phyloP scores from a whole-genome alignment of 2,797 vertebrate genomes.

The Leontopithecus rosalia region DNA sequence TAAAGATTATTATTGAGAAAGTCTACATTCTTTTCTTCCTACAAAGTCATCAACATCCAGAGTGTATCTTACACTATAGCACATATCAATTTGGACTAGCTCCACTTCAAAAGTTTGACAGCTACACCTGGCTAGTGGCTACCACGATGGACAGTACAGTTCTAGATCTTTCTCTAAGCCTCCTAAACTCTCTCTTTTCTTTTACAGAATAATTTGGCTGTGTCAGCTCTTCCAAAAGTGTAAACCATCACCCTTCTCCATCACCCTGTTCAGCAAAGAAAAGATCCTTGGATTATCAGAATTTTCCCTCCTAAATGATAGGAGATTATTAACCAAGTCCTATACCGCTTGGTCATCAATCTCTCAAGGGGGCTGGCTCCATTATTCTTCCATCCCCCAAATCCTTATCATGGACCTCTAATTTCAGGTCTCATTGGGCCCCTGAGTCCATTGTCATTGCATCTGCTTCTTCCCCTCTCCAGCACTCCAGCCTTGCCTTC shows the following conservation, averaged over 20 bases:
- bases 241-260: not conserved
- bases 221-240: not conserved
- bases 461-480: not conserved
- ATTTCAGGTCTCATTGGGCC: not conserved
- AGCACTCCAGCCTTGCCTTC: not conserved
- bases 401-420: not conserved
- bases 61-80: not conserved
- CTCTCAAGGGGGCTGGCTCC: not conserved
- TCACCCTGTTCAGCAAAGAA: not conserved
- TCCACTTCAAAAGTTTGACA: not conserved
- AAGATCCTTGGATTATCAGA: not conserved
- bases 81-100: not conserved
- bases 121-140: not conserved
- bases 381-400: not conserved
- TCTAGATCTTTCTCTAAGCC: not conserved
- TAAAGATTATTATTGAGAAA: slow-evolving; percentile 5
- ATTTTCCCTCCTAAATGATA: not conserved
- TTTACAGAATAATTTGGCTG: not conserved
- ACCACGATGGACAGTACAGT: not conserved
- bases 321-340: not conserved
- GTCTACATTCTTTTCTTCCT: not conserved
- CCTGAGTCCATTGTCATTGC: not conserved
- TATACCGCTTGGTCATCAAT: not conserved
- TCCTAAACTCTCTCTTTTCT: not conserved
- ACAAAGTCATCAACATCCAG: not conserved